Evolutionary conservation across 2,797 vertebrate species (phyloP).

Genomic region (Chrosomus eos): DNA sequence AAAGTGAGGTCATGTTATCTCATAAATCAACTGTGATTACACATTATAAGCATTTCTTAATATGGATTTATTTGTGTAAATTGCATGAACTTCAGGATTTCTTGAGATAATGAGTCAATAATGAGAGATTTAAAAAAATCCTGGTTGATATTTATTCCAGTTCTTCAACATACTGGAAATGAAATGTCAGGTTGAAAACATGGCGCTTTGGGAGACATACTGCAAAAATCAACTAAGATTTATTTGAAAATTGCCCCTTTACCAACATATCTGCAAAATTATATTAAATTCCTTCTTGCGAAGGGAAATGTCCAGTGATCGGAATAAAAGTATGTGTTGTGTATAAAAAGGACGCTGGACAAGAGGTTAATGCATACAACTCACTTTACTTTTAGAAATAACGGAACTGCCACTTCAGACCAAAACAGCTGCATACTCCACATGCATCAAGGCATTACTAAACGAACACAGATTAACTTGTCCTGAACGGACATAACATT

Average conservation of each 20-base stretch:
- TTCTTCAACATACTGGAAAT: not conserved
- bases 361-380: too few relatives aligned
- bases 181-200: not conserved
- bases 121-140: not conserved
- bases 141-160: not conserved
- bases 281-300: not conserved
- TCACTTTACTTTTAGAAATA: too few relatives aligned
- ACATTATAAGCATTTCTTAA: conserved; percentile 2
- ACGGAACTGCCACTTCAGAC: too few relatives aligned
- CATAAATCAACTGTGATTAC: not conserved
- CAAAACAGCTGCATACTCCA: too few relatives aligned
- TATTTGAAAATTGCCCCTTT: not conserved
- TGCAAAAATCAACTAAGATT: not conserved
- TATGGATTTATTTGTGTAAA: not conserved
- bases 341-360: too few relatives aligned
- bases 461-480: conserved; percentile 19
- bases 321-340: not conserved
- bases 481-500: too few relatives aligned
- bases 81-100: not conserved
- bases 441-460: conserved; percentile 41
- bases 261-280: not conserved
- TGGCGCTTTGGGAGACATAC: not conserved
- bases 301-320: not conserved
- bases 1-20: not conserved
- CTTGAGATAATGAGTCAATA: not conserved